Conservation (phyloP, 2,113 vertebrate genomes). For the Murina feae region DNA sequence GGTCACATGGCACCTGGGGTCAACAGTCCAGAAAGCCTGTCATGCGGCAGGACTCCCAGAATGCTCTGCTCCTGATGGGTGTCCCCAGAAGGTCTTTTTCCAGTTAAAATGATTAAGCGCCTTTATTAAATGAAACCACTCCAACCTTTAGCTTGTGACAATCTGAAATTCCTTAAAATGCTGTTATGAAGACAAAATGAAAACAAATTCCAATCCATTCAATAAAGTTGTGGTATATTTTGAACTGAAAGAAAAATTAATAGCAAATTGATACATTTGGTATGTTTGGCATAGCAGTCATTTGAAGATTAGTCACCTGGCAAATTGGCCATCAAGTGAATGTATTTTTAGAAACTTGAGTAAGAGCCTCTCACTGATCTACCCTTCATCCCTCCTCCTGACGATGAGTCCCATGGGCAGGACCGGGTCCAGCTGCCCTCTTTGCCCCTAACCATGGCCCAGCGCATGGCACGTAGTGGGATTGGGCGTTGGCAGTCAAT, state of each 20-base stretch:
- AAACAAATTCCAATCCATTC: background rate
- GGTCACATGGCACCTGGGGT: background rate
- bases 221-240: background rate
- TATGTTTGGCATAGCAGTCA: background rate
- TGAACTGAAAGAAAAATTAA: background rate
- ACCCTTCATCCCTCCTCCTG: background rate
- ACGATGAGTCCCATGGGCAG: accelerated
- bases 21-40: background rate
- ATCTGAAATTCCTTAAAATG: background rate
- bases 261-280: background rate
- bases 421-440: background rate
- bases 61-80: background rate
- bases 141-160: background rate
- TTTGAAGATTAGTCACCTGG: background rate
- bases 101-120: background rate
- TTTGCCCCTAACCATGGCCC: accelerated
- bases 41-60: background rate
- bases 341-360: background rate
- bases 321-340: background rate
- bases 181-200: background rate
- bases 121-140: background rate
- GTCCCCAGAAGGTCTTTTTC: background rate
- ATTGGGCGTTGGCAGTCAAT: background rate
- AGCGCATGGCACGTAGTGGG: background rate
- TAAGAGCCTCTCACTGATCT: background rate